Base-by-base conservation (phyloP, 2,888 invertebrate species). In the Entomobrya multifasciata region DNA sequence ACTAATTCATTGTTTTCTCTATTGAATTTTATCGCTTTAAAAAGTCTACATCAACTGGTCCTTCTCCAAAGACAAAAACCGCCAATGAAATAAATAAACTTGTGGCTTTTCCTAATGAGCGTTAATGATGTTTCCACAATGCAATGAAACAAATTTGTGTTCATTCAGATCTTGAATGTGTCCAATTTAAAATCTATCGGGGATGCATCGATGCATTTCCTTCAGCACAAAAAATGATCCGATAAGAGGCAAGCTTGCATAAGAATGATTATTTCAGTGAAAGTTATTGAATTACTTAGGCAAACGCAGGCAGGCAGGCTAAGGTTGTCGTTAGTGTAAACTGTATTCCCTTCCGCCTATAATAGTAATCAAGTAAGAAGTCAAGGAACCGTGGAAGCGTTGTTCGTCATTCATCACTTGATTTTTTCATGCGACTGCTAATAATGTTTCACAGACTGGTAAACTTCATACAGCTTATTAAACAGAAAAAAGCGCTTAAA, bases 261-360 rank as follows among this genome's bases (percentile, higher is more conserved):
- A 20, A 22, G 47, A 72, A 22, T 52, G 11, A 1, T 17, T 36
- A 36, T 36, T 36, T 77, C 79, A 79, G 79, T 52, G 79, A 79
- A 79, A 79, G 78, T 47, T 41, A 30, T 5, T 62, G 65, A n/a
- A n/a, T 65, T 65, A 65, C 65, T 41, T 65, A 65, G 41, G 17
- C 62, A 17, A 8, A 62, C 15, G n/a, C n/a, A n/a, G n/a, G n/a
- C n/a, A n/a, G n/a, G n/a, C n/a, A n/a, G n/a, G n/a, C n/a, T n/a
- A n/a, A n/a, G n/a, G n/a, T n/a, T n/a, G n/a, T n/a, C n/a, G n/a
- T n/a, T n/a, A n/a, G n/a, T n/a, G n/a, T n/a, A n/a, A n/a, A n/a
- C n/a, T n/a, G n/a, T n/a, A n/a, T n/a, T n/a, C n/a, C n/a, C n/a
- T n/a, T n/a, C 41, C 65, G 22, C 41, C 41, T 11, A 36, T 30